Percentiles rank a stretch among this genome's conserved stretches.
Conservation (phyloP, 2,113 vertebrate genomes). For the Oncorhynchus keta region DNA sequence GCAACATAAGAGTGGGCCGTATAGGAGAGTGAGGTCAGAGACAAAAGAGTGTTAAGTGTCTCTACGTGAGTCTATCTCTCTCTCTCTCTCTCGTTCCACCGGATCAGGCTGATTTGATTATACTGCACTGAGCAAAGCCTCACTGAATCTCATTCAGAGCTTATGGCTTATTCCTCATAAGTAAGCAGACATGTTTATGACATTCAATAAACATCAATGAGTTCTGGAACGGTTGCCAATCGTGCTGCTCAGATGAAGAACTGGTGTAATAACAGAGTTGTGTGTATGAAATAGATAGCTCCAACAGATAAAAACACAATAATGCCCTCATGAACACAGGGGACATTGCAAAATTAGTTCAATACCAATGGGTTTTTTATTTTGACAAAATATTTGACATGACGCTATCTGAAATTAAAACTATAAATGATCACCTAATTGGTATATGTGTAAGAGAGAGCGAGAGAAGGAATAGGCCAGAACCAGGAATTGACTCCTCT, state of each 20-base stretch:
- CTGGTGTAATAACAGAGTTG: not conserved
- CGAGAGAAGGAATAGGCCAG: not conserved
- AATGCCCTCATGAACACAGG: no score
- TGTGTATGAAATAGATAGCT: not conserved
- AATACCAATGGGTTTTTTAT: no score
- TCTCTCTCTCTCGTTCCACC: not conserved
- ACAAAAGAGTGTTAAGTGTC: no score
- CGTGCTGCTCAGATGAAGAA: conserved; percentile 4
- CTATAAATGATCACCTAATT: no score
- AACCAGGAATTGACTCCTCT: no score
- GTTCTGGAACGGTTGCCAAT: conserved; percentile 10
- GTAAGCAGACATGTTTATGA: conserved; percentile 28
- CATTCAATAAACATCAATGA: not conserved
- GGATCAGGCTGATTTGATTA: no score
- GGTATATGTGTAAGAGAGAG: not conserved
- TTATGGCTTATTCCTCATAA: conserved; percentile 15
- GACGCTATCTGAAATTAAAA: no score
- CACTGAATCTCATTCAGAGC: conserved; percentile 25
- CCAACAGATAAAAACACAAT: no score
- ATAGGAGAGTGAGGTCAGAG: no score
- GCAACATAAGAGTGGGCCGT: no score
- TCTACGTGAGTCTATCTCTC: not conserved
- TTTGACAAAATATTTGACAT: no score
- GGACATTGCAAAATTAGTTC: no score
- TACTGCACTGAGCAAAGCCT: conserved; percentile 18